Percentiles rank a stretch among this genome's conserved stretches.
These are phyloP conservation scores for Maniola jurtina DNA, from an alignment of 1,140 invertebrate genomes.

Conservation along the genomic window DNA sequence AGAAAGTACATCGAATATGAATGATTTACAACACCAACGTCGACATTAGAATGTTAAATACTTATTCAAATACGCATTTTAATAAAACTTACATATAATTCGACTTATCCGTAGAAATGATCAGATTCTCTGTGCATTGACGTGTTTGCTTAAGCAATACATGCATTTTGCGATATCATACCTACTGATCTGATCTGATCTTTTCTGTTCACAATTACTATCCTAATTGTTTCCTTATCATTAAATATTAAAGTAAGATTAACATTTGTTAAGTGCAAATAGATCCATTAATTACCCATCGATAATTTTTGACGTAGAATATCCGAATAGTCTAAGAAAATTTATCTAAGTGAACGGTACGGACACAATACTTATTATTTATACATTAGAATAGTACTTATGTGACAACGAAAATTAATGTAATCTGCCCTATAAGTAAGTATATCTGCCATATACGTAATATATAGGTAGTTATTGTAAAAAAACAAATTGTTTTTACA, in stretches of 20 bases:
- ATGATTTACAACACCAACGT: constrained; percentile 51
- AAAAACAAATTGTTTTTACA: not conserved
- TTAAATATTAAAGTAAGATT: constrained; percentile 59
- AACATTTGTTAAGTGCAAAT: constrained; percentile 56
- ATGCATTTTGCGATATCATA: constrained; percentile 18
- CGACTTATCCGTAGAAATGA: constrained; percentile 44
- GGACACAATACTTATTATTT: constrained; percentile 54
- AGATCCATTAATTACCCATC: constrained; percentile 33
- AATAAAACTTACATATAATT: constrained; percentile 49
- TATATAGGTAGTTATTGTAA: too few relatives aligned
- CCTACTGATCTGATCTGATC: constrained; percentile 49
- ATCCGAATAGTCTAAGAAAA: constrained; percentile 17
- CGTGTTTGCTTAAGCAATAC: constrained; percentile 11
- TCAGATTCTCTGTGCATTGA: constrained; percentile 40
- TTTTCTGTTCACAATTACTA: constrained; percentile 46
- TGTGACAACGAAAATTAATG: not conserved
- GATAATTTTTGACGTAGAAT: constrained; percentile 29
- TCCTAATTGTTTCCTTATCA: constrained; percentile 50
- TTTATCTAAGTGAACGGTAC: constrained; percentile 42
- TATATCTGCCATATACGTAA: too few relatives aligned
- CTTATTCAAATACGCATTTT: constrained; percentile 42
- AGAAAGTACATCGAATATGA: constrained; percentile 42
- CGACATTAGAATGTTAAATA: constrained; percentile 47
- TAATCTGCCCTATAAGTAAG: too few relatives aligned
- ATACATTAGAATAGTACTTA: constrained; percentile 32